phyloP scores from a whole-genome alignment of 2,888 invertebrate species.

The Bibio marci region DNA sequence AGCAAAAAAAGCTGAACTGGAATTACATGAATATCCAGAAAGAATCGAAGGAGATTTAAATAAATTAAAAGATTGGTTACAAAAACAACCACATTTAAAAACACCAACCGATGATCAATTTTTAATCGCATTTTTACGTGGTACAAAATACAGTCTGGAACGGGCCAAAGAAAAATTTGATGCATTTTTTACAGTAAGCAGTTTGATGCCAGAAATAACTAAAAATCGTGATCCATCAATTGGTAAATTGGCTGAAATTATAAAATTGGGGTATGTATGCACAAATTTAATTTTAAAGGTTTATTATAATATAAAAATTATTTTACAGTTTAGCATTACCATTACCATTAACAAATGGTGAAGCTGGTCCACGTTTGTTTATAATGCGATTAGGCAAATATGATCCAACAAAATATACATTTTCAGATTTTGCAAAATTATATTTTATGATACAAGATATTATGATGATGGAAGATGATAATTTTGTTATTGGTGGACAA shows the following conservation, averaged over 20 bases:
- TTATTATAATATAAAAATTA: not conserved
- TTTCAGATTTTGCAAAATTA: constrained; percentile 33
- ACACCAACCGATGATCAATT: constrained; percentile 33
- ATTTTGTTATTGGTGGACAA: constrained; percentile 33
- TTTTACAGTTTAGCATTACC: constrained; percentile 14
- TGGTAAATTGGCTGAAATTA: constrained; percentile 4
- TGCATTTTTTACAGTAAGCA: constrained; percentile 38
- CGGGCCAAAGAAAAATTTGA: constrained; percentile 35
- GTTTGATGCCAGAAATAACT: constrained; percentile 39
- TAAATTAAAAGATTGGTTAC: constrained; percentile 33
- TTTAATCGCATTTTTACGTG: constrained; percentile 33
- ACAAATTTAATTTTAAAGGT: not conserved
- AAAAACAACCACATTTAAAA: constrained; percentile 30
- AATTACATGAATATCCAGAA: constrained; percentile 31
- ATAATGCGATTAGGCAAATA: constrained; percentile 30
- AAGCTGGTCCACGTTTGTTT: constrained; percentile 28
- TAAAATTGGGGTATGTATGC: constrained; percentile 7
- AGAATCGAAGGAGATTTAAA: constrained; percentile 25
- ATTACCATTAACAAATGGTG: constrained; percentile 15
- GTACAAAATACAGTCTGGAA: constrained; percentile 35
- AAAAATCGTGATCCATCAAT: constrained; percentile 18
- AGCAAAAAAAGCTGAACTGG: constrained; percentile 25
- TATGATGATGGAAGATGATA: constrained; percentile 41
- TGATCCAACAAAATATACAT: constrained; percentile 29
- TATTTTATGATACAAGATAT: constrained; percentile 39